Percentiles rank a stretch among this genome's conserved stretches.
Conservation (phyloP, 2,797 vertebrate genomes). For the Garrulus glandarius region DNA sequence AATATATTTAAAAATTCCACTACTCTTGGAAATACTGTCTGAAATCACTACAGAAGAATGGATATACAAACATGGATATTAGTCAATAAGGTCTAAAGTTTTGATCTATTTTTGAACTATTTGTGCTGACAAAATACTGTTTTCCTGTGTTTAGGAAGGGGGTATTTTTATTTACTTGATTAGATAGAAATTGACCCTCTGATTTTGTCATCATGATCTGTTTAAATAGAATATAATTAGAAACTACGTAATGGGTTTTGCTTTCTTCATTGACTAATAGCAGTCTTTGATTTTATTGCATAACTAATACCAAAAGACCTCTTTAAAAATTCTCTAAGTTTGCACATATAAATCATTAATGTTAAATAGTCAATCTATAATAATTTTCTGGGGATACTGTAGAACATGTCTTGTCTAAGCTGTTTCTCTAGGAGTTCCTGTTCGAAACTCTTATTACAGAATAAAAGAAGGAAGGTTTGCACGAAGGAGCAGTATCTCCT, state of each 20-base stretch:
- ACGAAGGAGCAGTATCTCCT: background rate
- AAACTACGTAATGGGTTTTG: background rate
- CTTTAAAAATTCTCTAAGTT: background rate
- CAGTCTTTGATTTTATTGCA: background rate
- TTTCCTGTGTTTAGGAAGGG: background rate
- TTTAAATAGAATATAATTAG: background rate
- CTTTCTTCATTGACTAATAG: conserved; percentile 49
- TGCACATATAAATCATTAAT: background rate
- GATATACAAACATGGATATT: background rate
- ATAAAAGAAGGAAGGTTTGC: background rate
- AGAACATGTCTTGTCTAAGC: background rate
- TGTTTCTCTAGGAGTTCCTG: background rate
- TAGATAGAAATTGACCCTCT: background rate
- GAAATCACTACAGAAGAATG: background rate
- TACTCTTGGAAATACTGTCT: background rate
- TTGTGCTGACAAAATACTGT: background rate
- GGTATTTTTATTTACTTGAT: background rate
- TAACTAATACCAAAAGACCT: conserved; percentile 17
- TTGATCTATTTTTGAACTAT: background rate
- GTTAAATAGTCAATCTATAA: background rate
- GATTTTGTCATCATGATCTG: background rate
- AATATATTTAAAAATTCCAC: background rate
- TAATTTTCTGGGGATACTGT: conserved; percentile 12
- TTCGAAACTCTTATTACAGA: background rate
- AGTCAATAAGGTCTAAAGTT: background rate